A percentile compares a stretch with the other conserved stretches of the same genome.
phyloP scores from a whole-genome alignment of 2,113 vertebrate species.

The Larimichthys polyactis region DNA sequence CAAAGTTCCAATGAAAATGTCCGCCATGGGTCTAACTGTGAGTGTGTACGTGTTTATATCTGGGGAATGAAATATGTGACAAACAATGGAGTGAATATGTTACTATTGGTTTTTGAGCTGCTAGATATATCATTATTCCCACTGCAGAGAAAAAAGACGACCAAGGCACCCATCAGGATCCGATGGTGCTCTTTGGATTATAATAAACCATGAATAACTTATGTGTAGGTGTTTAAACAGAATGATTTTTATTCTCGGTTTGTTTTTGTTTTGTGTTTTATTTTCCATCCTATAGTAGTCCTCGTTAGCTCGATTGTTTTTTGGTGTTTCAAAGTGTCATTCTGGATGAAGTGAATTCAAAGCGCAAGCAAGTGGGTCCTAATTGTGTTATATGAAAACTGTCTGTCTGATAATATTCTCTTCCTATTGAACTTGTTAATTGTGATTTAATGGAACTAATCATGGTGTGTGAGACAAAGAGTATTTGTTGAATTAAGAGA shows the following conservation, averaged over 20 bases:
- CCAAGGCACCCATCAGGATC: slow-evolving; percentile 36
- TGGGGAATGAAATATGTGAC: slow-evolving; percentile 68
- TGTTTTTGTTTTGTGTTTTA: slow-evolving; percentile 42
- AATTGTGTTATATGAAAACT: slow-evolving; percentile 66
- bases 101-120: slow-evolving; percentile 66
- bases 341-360: slow-evolving; percentile 77
- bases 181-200: slow-evolving; percentile 38
- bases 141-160: slow-evolving; percentile 59
- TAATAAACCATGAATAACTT: slow-evolving; percentile 60
- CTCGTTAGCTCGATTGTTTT: slow-evolving; percentile 68
- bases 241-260: slow-evolving; percentile 18
- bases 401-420: slow-evolving; percentile 73
- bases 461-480: slow-evolving; percentile 79
- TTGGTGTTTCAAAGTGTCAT: slow-evolving; percentile 77
- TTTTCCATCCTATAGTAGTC: slow-evolving; percentile 58
- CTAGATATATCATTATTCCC: slow-evolving; percentile 59
- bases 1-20: slow-evolving; percentile 52
- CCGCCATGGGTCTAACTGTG: slow-evolving; percentile 54
- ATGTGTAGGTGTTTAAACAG: slow-evolving; percentile 67
- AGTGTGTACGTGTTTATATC: slow-evolving; percentile 71
- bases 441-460: slow-evolving; percentile 80
- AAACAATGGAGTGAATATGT: slow-evolving; percentile 68
- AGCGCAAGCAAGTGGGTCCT: slow-evolving; percentile 79
- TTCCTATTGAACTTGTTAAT: slow-evolving; percentile 76
- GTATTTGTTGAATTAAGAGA: slow-evolving; percentile 79